Percentiles rank a stretch among this genome's conserved stretches.
phyloP scores from a whole-genome alignment of 2,888 invertebrate genomes.

The Zygogramma bicolorata region DNA sequence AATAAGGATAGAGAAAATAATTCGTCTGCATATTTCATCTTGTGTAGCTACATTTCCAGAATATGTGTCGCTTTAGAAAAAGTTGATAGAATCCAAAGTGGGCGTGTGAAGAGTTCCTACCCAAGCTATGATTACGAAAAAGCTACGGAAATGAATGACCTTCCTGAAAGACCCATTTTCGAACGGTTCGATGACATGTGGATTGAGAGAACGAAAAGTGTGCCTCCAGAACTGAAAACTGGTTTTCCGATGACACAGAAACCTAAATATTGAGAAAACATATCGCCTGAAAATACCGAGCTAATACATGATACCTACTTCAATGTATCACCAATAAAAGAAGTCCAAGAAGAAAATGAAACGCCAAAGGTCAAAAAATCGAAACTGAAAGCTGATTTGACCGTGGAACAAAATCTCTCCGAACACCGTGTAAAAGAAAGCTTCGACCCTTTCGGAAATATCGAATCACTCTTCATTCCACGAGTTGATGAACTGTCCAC shows the following conservation, averaged over 20 bases:
- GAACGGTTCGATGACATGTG: conserved; percentile 48
- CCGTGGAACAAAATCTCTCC: background rate
- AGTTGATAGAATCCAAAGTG: conserved; percentile 21
- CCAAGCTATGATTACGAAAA: conserved; percentile 19
- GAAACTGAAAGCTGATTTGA: background rate
- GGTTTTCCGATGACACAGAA: conserved; percentile 36
- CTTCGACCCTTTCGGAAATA: conserved; percentile 37
- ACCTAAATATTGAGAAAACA: conserved; percentile 33
- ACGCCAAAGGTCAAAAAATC: background rate
- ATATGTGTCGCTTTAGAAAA: conserved; percentile 41
- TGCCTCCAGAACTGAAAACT: conserved; percentile 16
- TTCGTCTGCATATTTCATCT: conserved; percentile 39
- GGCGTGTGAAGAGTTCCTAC: background rate
- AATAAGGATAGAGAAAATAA: conserved; percentile 48
- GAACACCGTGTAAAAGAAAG: conserved; percentile 22
- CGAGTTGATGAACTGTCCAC: background rate
- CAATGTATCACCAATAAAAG: conserved; percentile 23
- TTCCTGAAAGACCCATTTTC: conserved; percentile 45
- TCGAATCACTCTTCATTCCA: background rate
- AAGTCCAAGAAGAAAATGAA: background rate
- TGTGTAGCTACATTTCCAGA: conserved; percentile 43
- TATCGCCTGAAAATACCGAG: conserved; percentile 36
- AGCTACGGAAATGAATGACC: conserved; percentile 9
- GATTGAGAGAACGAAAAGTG: conserved; percentile 38
- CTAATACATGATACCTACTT: conserved; percentile 37